Conservation (phyloP, 2,888 invertebrate species). For the Plebejus anna region DNA sequence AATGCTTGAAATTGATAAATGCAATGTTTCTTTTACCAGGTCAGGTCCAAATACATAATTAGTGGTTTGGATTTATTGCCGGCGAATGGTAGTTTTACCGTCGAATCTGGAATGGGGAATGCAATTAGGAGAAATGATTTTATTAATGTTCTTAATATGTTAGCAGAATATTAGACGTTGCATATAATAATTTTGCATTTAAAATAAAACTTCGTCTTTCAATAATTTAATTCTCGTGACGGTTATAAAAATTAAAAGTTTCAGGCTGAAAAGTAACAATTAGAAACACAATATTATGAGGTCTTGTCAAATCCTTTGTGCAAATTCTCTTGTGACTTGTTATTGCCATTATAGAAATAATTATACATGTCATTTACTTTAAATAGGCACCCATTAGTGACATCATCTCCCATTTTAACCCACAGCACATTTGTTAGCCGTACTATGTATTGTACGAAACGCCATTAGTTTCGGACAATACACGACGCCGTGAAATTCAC, state of each 20-base stretch:
- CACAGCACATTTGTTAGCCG: background rate
- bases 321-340: background rate
- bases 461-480: constrained; percentile 23
- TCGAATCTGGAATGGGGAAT: background rate
- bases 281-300: background rate
- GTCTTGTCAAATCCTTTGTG: background rate
- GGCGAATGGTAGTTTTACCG: background rate
- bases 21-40: constrained; percentile 41
- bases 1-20: constrained; percentile 72
- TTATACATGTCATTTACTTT: constrained; percentile 9
- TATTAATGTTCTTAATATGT: background rate
- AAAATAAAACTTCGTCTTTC: too few relatives aligned
- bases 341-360: background rate
- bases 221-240: background rate
- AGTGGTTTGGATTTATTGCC: constrained; percentile 30
- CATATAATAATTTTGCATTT: background rate
- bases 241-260: background rate
- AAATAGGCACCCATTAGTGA: background rate
- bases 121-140: background rate
- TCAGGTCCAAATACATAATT: constrained; percentile 41
- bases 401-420: constrained; percentile 1
- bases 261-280: background rate
- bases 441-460: constrained; percentile 2
- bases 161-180: background rate
- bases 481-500: constrained; percentile 10